Base-by-base conservation (phyloP, 64 coral and sea anemone genomes). In the Orbicella faveolata region DNA sequence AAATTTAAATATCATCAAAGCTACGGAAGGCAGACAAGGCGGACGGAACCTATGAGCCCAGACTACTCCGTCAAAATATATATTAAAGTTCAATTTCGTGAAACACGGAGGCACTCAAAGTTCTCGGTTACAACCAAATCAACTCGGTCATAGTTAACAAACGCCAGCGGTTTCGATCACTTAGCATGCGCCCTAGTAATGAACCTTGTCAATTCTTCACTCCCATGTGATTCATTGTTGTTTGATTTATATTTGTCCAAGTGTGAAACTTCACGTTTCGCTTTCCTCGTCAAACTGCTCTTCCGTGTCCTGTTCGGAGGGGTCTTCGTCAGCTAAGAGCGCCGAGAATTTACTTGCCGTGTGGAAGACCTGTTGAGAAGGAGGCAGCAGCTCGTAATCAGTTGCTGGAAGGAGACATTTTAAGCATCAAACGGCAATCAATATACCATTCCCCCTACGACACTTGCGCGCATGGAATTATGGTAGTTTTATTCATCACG, bases 281-380 rank as follows among this genome's bases (percentile, higher is more conserved):
- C 83, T 78, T 35, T 64, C 25, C 5, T 0, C 86, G 79, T 91
- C 93, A 19, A 19, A 26, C 68, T 79, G 18, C 34, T 95, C 34
- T 34, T 89, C 89, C 76, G 79, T 86, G 36, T 88, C 94, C 12
- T 87, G 75, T 23, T 77, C 59, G 7, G 80, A 83, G 4, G 41
- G 52, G 17, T 95, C 93, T 0, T 95, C 90, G 21, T 87, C 78
- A 74, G 59, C 86, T 57, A 95, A 89, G 73, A 95, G 90, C 1
- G 89, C 94, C 2, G 93, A 88, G 35, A 95, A 95, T 83, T 95
- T 95, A 61, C 94, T 95, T 74, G 87, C 61, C 35, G 79, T 91
- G 78, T 91, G 89, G 57, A 91, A 95, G 12, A 95, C 94, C 94
- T 95, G 86, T 77, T 21, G 67, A 85, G 3, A 94, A 73, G 79